Evolutionary conservation across 2,113 vertebrate species (phyloP).

Genomic region (Oryzias woworae): DNA sequence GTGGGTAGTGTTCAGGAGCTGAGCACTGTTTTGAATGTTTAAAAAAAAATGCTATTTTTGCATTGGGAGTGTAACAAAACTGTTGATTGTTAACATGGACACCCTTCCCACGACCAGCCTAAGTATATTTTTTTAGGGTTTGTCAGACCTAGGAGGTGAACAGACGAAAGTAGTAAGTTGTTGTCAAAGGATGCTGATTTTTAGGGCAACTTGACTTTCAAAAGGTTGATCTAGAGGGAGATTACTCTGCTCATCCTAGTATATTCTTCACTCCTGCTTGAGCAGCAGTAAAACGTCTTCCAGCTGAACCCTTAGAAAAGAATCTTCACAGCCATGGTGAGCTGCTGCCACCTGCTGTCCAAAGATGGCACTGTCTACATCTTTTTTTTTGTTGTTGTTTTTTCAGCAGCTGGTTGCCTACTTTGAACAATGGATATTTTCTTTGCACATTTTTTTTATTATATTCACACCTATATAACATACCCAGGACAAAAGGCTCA

Average conservation of each 20-base stretch:
- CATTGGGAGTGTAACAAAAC: not conserved
- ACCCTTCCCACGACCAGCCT: not conserved
- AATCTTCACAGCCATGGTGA: constrained; percentile 6
- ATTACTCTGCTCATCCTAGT: too few species aligned
- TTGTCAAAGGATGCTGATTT: too few species aligned
- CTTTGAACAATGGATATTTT: not conserved
- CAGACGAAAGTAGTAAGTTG: not conserved
- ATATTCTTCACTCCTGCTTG: too few species aligned
- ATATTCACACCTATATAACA: too few species aligned
- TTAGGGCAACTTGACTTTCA: too few species aligned
- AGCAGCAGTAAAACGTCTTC: too few species aligned
- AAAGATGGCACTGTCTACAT: not conserved
- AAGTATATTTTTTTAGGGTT: not conserved
- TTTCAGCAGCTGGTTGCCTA: not conserved
- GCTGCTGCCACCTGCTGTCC: constrained; percentile 55
- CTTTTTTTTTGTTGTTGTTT: too few species aligned
- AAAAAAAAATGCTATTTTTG: not conserved
- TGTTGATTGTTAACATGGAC: not conserved
- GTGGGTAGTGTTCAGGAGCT: not conserved
- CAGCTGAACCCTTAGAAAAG: not conserved
- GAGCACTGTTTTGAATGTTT: not conserved
- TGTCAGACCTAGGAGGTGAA: not conserved
- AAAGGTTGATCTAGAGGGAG: too few species aligned
- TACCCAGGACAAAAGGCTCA: too few species aligned
- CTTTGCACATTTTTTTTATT: not conserved